Evolutionary conservation across 30 jellyfish, hydroid and myxozoan genomes (phyloP), one percentile per base, ranked within the genome.

Genomic region (Sanderia malayensis): DNA sequence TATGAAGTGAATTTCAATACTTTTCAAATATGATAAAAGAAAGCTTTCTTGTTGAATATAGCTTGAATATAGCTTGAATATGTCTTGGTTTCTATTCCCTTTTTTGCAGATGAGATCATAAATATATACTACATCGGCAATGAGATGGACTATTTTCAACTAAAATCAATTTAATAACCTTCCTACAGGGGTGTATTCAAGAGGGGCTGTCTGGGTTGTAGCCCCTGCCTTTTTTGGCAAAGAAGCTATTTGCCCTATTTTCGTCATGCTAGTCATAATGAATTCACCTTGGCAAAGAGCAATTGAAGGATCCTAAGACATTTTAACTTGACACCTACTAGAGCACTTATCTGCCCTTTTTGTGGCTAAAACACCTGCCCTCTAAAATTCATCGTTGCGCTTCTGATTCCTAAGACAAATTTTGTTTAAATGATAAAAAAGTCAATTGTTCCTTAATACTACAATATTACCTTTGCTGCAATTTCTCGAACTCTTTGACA

Each of bases 141-240:
- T n/a, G n/a, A n/a, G n/a, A n/a, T n/a, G n/a, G n/a, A n/a, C n/a
- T n/a, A n/a, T n/a, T n/a, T n/a, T n/a, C n/a, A n/a, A n/a, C n/a
- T n/a, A n/a, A n/a, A n/a, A n/a, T n/a, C n/a, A n/a, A n/a, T n/a
- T n/a, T n/a, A n/a, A n/a, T n/a, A n/a, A n/a, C 55, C 55, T 15
- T 41, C 55, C 8, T 15, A 15, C 55, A 41, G 55, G 55, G 55
- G 55, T 15, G 15, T 15, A 41, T 41, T 15, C 15, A 41, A 41
- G 55, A 15, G 55, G 55, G 55, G 55, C 15, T 41, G 55, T 41
- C 11, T 8, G 55, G 55, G 55, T 41, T 41, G 15, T 15, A 41
- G 15, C 55, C 55, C 55, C 55, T 41, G 55, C 55, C 55, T 15
- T 41, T 41, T 41, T 41, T 41, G 55, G 55, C 55, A 41, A 41